Evolutionary conservation across 2,888 invertebrate genomes (phyloP).

Genomic region (Nephrotoma guestfalica): DNA sequence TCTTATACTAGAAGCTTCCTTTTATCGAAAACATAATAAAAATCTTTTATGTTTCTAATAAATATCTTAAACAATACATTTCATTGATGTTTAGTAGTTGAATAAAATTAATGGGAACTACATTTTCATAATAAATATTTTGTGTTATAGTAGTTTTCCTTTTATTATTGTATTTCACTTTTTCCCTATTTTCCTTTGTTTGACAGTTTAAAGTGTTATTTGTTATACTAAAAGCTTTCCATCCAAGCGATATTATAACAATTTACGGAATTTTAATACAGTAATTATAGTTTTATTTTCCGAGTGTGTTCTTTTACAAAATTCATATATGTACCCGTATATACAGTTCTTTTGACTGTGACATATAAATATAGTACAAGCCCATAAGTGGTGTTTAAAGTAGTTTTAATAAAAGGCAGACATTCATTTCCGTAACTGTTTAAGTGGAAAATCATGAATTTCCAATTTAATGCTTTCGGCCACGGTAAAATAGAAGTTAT

Average conservation of each 20-base stretch:
- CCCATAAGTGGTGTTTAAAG: no score
- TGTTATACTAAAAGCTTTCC: not conserved
- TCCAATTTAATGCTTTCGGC: no score
- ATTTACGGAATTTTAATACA: not conserved
- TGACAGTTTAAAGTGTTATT: not conserved
- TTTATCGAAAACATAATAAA: not conserved
- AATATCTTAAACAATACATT: not conserved
- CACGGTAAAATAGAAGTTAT: no score
- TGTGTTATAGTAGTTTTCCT: not conserved
- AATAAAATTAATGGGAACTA: not conserved
- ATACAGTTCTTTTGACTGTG: not conserved
- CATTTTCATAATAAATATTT: not conserved
- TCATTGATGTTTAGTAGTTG: not conserved
- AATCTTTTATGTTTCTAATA: not conserved
- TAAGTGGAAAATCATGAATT: no score
- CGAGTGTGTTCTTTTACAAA: not conserved
- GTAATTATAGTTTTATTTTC: not conserved
- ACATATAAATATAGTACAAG: not conserved
- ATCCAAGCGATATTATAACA: not conserved
- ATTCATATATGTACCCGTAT: not conserved
- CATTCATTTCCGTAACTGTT: no score
- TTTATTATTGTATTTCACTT: not conserved
- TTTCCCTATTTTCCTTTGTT: not conserved
- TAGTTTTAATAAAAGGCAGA: no score
- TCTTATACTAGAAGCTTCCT: not conserved